Base-by-base conservation (phyloP, 1,140 invertebrate species). In the Magallana angulata region DNA sequence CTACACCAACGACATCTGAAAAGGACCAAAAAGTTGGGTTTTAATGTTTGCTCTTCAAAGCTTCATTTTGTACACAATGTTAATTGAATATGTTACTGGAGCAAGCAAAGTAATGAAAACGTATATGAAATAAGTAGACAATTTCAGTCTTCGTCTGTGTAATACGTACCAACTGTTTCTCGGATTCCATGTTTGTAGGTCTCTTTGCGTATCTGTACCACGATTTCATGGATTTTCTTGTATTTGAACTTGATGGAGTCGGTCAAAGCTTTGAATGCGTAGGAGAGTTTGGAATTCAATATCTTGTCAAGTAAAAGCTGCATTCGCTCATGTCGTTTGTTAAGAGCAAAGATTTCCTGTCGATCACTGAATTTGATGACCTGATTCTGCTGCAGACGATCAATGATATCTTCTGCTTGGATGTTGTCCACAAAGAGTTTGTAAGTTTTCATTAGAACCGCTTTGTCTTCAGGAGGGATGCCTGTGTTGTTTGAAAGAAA, bases 221-320 rank as follows among this genome's bases (percentile, higher is more conserved):
- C 88, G 16, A 90, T 64, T 58, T 93, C 93, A 59, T 93, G 90
- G 24, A 92, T 76, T 16, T 90, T 90, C 48, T 91, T 92, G 88
- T 92, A 91, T 81, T 93, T 93, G 68, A 92, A 91, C 68, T 92
- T 93, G 48, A 93, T 90, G 16, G 92, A 91, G 85, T 92, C 92
- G 88, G 89, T 89, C 16, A 93, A 85, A 5, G 91, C 83, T 62
- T 92, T 93, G 16, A 92, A 90, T 57, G 92, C 91, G 62, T 89
- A 89, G 4, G 92, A 85, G 9, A 91, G 58, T 71, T 90, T 91
- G 1, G 90, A 89, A 11, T 89, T 64, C 0, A 89, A 24, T 0
- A 93, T 92, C 85, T 89, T 90, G 58, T 90, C 87, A 16, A 90
- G 59, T 5, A 92, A 16, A 8, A 87, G 84, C 81, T 91, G 90